A percentile compares a stretch with the other conserved stretches of the same genome.
Conservation (phyloP, 2,113 vertebrate genomes). For the Zosterops pallidus region DNA sequence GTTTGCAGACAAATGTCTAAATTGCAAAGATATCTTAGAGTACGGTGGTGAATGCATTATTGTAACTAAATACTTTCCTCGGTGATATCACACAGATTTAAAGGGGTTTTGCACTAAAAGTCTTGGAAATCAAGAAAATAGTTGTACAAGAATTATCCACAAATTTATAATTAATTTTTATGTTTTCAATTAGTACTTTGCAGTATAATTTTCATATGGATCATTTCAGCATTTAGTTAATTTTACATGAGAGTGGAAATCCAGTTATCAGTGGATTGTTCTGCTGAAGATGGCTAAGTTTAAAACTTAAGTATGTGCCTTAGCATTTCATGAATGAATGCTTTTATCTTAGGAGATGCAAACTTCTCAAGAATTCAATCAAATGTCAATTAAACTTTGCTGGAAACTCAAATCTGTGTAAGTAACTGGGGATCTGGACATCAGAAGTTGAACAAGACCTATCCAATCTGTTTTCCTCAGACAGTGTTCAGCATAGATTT, state of each 20-base stretch:
- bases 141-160: not conserved
- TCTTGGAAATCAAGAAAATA: not conserved
- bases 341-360: not conserved
- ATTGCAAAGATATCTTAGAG: not conserved
- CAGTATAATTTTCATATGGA: not conserved
- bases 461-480: not conserved
- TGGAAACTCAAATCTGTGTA: not conserved
- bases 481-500: not conserved
- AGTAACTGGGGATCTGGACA: not conserved
- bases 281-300: not conserved
- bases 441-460: not conserved
- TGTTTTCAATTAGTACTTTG: not conserved
- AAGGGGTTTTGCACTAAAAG: not conserved
- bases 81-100: not conserved
- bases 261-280: not conserved
- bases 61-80: not conserved
- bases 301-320: not conserved
- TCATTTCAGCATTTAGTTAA: not conserved
- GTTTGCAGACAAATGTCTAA: not conserved
- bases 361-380: not conserved
- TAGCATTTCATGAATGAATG: not conserved
- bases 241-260: not conserved
- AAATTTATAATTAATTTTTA: not conserved
- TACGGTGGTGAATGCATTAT: not conserved
- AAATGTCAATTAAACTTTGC: not conserved